Conservation (phyloP, 2,797 vertebrate species). For the Rachycentron canadum region DNA sequence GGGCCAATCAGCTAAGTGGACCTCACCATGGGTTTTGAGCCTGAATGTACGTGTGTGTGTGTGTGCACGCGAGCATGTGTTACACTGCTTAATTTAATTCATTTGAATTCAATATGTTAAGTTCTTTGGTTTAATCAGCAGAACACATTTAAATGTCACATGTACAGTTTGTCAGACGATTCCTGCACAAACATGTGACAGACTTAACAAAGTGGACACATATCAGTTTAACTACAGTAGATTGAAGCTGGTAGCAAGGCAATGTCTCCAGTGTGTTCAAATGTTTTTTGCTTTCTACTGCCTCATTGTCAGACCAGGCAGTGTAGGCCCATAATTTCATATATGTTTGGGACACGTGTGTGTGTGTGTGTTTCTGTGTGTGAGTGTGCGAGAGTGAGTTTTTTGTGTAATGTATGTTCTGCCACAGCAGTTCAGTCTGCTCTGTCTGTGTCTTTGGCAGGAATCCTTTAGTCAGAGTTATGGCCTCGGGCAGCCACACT, state of each 20-base stretch:
- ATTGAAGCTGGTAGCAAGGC: not conserved
- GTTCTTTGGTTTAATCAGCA: slow-evolving; percentile 53
- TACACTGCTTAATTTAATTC: slow-evolving; percentile 47
- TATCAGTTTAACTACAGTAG: not conserved
- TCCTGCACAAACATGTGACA: slow-evolving; percentile 29
- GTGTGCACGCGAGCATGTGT: slow-evolving; percentile 24
- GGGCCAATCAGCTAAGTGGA: slow-evolving; percentile 77
- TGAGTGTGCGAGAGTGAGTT: not conserved
- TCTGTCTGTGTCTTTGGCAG: slow-evolving; percentile 58
- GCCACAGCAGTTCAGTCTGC: slow-evolving; percentile 51
- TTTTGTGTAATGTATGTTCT: slow-evolving; percentile 65
- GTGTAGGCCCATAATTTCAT: slow-evolving; percentile 2
- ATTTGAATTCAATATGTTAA: slow-evolving; percentile 48
- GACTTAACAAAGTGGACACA: slow-evolving; percentile 17
- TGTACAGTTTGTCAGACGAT: slow-evolving; percentile 36
- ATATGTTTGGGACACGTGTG: not conserved
- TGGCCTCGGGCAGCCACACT: slow-evolving; percentile 52
- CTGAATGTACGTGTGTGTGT: slow-evolving; percentile 18
- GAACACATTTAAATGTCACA: slow-evolving; percentile 49
- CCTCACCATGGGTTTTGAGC: slow-evolving; percentile 40
- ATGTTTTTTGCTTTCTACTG: slow-evolving; percentile 17
- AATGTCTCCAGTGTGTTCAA: slow-evolving; percentile 8
- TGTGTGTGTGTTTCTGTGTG: not conserved
- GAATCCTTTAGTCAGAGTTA: slow-evolving; percentile 77
- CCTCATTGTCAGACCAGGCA: not conserved